Conservation (phyloP, 2,113 vertebrate genomes). For the Alosa alosa region DNA sequence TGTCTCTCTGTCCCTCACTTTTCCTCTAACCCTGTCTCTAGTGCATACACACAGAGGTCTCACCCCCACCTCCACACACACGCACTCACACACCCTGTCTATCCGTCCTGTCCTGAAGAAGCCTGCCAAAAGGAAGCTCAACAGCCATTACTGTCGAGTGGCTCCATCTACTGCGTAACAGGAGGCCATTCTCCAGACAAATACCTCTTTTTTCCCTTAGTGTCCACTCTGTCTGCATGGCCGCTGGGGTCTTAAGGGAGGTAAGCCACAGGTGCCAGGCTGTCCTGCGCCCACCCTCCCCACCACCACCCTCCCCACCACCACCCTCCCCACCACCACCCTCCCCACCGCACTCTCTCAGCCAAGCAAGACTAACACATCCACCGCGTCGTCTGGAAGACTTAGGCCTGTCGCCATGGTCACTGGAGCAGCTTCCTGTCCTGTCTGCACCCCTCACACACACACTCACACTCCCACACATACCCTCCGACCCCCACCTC, state of each 20-base stretch:
- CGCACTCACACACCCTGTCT: too few species aligned
- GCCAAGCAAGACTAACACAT: neutral
- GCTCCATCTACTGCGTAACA: neutral
- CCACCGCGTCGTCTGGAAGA: neutral
- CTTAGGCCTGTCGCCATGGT: neutral
- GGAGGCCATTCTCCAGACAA: neutral
- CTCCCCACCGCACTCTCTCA: neutral
- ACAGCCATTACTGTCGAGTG: neutral
- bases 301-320: neutral
- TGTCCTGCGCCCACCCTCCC: neutral
- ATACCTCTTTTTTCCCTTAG: neutral
- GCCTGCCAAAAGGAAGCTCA: neutral
- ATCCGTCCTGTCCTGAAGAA: neutral
- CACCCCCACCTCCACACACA: too few species aligned
- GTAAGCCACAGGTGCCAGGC: constrained; percentile 12
- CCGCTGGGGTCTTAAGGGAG: neutral
- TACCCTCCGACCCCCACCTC: neutral
- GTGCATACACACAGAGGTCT: neutral
- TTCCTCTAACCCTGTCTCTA: neutral
- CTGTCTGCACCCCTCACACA: neutral
- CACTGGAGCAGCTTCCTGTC: neutral
- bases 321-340: neutral
- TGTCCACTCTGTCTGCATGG: neutral
- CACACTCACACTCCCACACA: neutral
- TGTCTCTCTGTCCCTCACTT: neutral